Base-by-base conservation (phyloP, 2,113 vertebrate genomes). In the Myotis brandtii region DNA sequence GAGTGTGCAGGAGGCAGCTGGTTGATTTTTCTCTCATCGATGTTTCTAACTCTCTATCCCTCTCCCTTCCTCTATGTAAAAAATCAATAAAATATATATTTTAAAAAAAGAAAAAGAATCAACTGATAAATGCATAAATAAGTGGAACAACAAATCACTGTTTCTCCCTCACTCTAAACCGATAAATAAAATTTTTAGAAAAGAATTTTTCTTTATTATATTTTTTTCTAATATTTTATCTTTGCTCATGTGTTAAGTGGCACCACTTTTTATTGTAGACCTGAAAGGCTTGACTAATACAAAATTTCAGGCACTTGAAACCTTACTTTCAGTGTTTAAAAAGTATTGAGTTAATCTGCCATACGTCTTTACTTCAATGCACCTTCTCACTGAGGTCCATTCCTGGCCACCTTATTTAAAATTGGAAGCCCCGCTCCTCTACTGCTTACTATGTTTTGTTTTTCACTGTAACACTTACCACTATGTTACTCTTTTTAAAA, bases 221-320 rank as follows among this genome's bases (percentile, higher is more conserved):
- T 70, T 46, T 94, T 96, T 69, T 82, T 72, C 40, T 86, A 43
- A n/a, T 82, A 59, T 89, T 89, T 96, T 66, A 27, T 59, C 54
- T 80, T 69, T 93, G 27, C 27, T 48, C 6, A 3, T 59, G 27
- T 77, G 54, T 76, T 90, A 86, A 20, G 34, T 77, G 43, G 67
- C 3, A 67, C 32, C 66, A 2, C 4, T 62, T 93, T 73, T 91
- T 85, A 37, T 50, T 67, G 30, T 34, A 43, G 46, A 59, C 13
- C 5, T 16, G 6, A 80, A 93, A 95, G 17, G 0, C 76, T 64
- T 64, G 4, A 81, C 64, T 80, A 25, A 86, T 52, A 72, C 1
- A 23, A 88, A 89, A 37, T 90, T 87, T 75, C 56, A 73, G 40
- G 52, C 12, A 50, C 11, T 81, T 70, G 34, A 77, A 73, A 77